Base-by-base conservation (phyloP, 2,113 vertebrate genomes). In the Dasypus novemcinctus region DNA sequence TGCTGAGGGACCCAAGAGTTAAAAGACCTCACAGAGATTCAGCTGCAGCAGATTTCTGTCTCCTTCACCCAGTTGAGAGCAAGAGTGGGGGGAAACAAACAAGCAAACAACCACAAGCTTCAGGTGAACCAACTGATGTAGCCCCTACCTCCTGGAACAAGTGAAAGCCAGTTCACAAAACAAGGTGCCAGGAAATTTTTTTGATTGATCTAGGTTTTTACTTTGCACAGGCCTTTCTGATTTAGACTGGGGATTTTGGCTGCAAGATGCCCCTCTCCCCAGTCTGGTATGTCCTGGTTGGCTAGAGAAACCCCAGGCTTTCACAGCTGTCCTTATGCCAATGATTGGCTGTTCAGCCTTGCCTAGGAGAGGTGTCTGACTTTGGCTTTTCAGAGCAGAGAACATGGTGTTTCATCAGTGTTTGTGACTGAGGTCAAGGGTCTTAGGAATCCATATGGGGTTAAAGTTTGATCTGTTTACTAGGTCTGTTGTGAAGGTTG, bases 301-400 rank as follows among this genome's bases (percentile, higher is more conserved):
- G 76, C n/a, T 75, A 92, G 36, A 36, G 57, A 96, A 81, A 95
- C 33, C 52, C 49, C 63, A 1, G 59, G 71, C 36, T 84, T 95
- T 69, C 15, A 5, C 25, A 78, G n/a, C 69, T 68, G 46, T 90
- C n/a, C 29, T 85, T 20, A 78, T 78, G 63, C 23, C 64, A 21
- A 49, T 57, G 23, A 61, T 54, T 20, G 38, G 57, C n/a, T 88
- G 38, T 75, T 52, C 43, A 76, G 8, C 41, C 29, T 85, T 87
- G 57, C 43, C n/a, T 72, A 21, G 43, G 33, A 89, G 81, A 52
- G n/a, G 36, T 4, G 14, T 27, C 36, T 94, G 29, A 27, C 31
- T 61, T n/a, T 27, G 72, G 54, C 43, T 89, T 15, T 78, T 20
- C 41, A 72, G 36, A 91, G 59, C 25, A 91, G 2, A 75, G 36